Conservation (phyloP, 2,888 invertebrate species). For the Folsomia candida region DNA sequence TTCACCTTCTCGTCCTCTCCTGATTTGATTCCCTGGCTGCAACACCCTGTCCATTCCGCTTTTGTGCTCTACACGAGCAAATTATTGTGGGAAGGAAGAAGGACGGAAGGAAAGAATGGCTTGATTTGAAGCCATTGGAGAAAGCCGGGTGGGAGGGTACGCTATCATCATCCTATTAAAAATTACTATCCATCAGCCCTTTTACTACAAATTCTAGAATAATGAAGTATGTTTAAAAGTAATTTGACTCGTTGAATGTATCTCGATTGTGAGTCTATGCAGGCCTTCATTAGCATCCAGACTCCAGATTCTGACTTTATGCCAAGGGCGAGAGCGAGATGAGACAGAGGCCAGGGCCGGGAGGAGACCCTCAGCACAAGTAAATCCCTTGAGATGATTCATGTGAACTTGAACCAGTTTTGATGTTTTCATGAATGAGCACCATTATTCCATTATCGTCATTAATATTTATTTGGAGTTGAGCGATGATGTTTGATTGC, state of each 20-base stretch:
- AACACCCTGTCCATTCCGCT: background rate
- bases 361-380: no score
- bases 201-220: background rate
- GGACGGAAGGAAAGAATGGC: constrained; percentile 16
- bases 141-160: constrained; percentile 17
- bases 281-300: background rate
- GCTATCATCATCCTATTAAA: constrained; percentile 23
- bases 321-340: background rate
- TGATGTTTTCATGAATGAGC: constrained; percentile 8
- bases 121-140: constrained; percentile 19
- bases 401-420: constrained; percentile 10
- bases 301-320: no score
- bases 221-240: constrained; percentile 8
- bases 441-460: constrained; percentile 1
- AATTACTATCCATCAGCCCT: constrained; percentile 12
- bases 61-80: no score
- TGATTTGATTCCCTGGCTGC: background rate
- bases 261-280: background rate
- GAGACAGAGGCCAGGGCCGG: no score
- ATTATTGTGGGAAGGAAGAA: background rate
- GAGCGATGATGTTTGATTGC: constrained; percentile 20
- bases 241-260: background rate
- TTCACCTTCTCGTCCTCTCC: constrained; percentile 3
- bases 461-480: constrained; percentile 16
- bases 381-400: constrained; percentile 9